A percentile compares a stretch with the other conserved stretches of the same genome.
Evolutionary conservation across 2,888 invertebrate genomes (phyloP).

Genomic region (Conistra vaccinii): DNA sequence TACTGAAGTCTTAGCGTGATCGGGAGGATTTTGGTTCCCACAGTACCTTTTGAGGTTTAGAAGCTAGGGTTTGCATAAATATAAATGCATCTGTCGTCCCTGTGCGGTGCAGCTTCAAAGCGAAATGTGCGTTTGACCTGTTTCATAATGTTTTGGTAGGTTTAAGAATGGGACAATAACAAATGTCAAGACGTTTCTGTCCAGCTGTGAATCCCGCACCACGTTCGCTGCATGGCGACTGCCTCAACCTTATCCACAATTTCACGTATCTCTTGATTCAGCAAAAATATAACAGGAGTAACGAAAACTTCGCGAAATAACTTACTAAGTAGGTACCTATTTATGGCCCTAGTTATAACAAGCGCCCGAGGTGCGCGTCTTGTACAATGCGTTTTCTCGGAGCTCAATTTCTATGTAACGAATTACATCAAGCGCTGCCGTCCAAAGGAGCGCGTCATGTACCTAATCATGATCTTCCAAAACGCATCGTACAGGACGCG

Average conservation of each 20-base stretch:
- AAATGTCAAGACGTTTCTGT: not conserved
- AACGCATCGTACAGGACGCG: too few species aligned
- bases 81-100: slow-evolving; percentile 14
- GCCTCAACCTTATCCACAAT: too few species aligned
- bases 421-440: too few species aligned
- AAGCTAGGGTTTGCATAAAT: slow-evolving; percentile 14
- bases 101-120: slow-evolving; percentile 1
- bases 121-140: not conserved
- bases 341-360: too few species aligned
- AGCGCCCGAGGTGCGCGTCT: too few species aligned
- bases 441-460: too few species aligned
- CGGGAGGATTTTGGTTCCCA: slow-evolving; percentile 33
- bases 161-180: not conserved
- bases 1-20: slow-evolving; percentile 13
- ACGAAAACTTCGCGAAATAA: not conserved
- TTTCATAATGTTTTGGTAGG: not conserved
- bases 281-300: not conserved
- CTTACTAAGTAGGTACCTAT: not conserved
- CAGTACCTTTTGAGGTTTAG: slow-evolving; percentile 4
- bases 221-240: not conserved
- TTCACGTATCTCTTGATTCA: not conserved
- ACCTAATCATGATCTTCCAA: too few species aligned
- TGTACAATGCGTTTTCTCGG: too few species aligned
- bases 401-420: too few species aligned
- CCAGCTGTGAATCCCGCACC: not conserved